phyloP scores from a whole-genome alignment of 2,797 vertebrate genomes.

The Steatocranus sp. region DNA sequence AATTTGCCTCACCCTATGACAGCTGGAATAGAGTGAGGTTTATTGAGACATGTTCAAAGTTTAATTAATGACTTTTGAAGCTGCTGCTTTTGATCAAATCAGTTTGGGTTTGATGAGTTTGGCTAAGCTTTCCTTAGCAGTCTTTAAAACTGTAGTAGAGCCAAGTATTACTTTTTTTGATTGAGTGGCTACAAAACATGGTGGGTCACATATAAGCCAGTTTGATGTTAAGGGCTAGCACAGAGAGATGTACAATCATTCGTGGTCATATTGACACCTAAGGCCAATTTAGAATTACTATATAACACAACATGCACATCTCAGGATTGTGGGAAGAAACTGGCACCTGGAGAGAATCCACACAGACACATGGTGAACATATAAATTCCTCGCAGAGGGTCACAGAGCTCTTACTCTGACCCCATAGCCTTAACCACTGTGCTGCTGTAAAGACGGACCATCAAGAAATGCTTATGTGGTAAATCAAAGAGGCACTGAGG shows the following conservation, averaged over 20 bases:
- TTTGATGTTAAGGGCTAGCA: neutral
- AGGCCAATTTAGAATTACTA: neutral
- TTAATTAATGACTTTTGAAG: neutral
- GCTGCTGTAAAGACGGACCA: neutral
- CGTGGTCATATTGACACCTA: neutral
- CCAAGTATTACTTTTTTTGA: neutral
- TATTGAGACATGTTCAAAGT: neutral
- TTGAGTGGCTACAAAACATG: neutral
- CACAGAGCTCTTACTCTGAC: neutral
- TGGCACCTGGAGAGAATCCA: neutral
- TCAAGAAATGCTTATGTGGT: neutral
- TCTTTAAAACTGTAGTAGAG: neutral
- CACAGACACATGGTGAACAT: neutral
- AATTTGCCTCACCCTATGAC: neutral
- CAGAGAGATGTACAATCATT: neutral
- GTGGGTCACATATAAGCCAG: neutral
- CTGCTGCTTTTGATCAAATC: neutral
- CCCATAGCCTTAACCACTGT: neutral
- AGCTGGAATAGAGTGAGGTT: rapidly evolving
- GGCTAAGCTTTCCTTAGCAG: rapidly evolving
- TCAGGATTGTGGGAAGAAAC: neutral
- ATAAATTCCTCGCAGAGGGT: rapidly evolving
- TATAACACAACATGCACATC: neutral
- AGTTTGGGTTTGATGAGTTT: neutral
- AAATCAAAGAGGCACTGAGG: neutral